phyloP scores from a whole-genome alignment of 2,888 invertebrate species.

The Drosophila phalerata region DNA sequence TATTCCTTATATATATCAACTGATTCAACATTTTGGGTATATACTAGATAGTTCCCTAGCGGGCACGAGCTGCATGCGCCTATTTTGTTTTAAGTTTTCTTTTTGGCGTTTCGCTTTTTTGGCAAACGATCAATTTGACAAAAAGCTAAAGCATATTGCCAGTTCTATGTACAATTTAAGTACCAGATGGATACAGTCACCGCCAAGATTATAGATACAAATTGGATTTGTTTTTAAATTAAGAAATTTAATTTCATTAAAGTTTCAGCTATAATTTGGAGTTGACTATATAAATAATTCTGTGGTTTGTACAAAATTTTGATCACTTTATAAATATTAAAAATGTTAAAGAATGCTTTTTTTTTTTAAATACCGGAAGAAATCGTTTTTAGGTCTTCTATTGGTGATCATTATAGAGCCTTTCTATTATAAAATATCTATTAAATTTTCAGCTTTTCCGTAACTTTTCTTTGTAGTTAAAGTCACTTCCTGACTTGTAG shows the following conservation, averaged over 20 bases:
- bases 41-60: conserved; percentile 34
- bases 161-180: conserved; percentile 38
- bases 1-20: conserved; percentile 20
- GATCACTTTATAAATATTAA: not conserved
- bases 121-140: conserved; percentile 67
- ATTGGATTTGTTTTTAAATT: not conserved
- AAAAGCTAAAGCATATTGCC: conserved; percentile 50
- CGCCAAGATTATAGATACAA: conserved; percentile 8
- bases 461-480: not conserved
- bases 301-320: too few species aligned
- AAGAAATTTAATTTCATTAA: not conserved
- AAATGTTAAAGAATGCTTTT: not conserved
- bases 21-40: conserved; percentile 39
- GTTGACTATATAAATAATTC: too few species aligned
- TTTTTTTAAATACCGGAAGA: not conserved
- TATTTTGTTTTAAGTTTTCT: conserved; percentile 55
- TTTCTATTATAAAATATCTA: too few species aligned
- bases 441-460: not conserved
- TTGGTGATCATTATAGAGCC: too few species aligned
- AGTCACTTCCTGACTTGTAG: not conserved
- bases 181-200: conserved; percentile 37
- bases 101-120: conserved; percentile 61
- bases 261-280: too few species aligned
- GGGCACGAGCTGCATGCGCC: conserved; percentile 65
- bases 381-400: too few species aligned